Conservation (phyloP, 2,888 invertebrate species). For the Parnassius apollo region DNA sequence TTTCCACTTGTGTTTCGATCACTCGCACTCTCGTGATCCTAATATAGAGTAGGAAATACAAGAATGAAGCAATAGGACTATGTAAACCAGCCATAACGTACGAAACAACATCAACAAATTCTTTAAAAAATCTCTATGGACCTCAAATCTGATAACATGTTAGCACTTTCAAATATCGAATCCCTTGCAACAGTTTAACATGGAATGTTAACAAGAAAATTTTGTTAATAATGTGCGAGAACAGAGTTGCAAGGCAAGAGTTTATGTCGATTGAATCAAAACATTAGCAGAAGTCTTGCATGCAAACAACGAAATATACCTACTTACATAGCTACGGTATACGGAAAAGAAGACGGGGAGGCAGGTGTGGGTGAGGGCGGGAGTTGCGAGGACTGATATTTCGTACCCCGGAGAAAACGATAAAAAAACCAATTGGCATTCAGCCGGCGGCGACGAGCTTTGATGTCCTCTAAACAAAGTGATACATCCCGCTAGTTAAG, state of each 20-base stretch:
- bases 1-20: too few species aligned
- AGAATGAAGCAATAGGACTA: too few species aligned
- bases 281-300: background rate
- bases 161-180: too few species aligned
- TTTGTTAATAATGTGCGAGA: too few species aligned
- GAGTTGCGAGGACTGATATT: conserved; percentile 34
- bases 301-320: conserved; percentile 9
- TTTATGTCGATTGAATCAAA: background rate
- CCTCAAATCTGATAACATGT: too few species aligned
- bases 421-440: conserved; percentile 71
- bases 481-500: conserved; percentile 27
- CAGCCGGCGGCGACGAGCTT: conserved; percentile 53
- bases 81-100: too few species aligned
- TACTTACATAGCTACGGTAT: background rate
- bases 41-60: too few species aligned
- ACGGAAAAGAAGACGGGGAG: conserved; percentile 8
- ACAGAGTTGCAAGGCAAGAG: background rate
- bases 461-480: conserved; percentile 44
- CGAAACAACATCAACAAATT: too few species aligned
- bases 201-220: too few species aligned
- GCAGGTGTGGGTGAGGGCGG: conserved; percentile 11
- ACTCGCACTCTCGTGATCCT: too few species aligned
- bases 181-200: too few species aligned
- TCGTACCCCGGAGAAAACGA: conserved; percentile 59
- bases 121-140: too few species aligned